Evolutionary conservation across 2,797 vertebrate genomes (phyloP).

Genomic region (Thalassophryne amazonica): DNA sequence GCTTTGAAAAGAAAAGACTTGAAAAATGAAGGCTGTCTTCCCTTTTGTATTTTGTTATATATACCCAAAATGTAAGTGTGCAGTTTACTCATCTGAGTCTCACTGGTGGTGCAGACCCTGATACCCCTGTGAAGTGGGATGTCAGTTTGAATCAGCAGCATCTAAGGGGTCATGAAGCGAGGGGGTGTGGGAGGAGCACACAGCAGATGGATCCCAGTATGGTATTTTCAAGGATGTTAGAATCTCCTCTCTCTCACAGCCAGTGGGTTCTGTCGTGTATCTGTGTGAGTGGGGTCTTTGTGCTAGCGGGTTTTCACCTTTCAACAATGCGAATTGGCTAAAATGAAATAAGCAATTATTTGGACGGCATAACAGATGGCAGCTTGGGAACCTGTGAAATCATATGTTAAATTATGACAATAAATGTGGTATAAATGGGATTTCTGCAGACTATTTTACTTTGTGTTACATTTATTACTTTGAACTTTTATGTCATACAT

Average conservation of each 20-base stretch:
- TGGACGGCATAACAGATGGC: slow-evolving; percentile 49
- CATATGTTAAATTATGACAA: slow-evolving; percentile 11
- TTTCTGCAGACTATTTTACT: not conserved
- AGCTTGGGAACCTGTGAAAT: slow-evolving; percentile 35
- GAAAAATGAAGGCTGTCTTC: no score
- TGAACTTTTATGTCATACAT: not conserved
- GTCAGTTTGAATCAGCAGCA: slow-evolving; percentile 48
- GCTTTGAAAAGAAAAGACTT: no score
- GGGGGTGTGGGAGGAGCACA: slow-evolving; percentile 23
- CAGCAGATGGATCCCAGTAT: slow-evolving; percentile 65
- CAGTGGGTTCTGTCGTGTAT: slow-evolving; percentile 2
- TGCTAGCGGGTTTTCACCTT: slow-evolving; percentile 53
- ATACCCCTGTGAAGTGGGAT: slow-evolving; percentile 32
- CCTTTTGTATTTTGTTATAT: no score
- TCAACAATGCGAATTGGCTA: slow-evolving; percentile 39
- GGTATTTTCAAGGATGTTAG: slow-evolving; percentile 49
- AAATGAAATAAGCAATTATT: slow-evolving; percentile 31
- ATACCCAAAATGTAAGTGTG: no score
- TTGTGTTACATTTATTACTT: not conserved
- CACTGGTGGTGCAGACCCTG: slow-evolving; percentile 14
- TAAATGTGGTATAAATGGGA: not conserved
- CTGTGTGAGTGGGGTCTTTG: slow-evolving; percentile 4
- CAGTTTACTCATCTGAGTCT: slow-evolving; percentile 54
- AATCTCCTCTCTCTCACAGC: slow-evolving; percentile 42
- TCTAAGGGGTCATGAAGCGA: slow-evolving; percentile 30